phyloP scores from a whole-genome alignment of 2,113 vertebrate species.

The Eulemur rufifrons region DNA sequence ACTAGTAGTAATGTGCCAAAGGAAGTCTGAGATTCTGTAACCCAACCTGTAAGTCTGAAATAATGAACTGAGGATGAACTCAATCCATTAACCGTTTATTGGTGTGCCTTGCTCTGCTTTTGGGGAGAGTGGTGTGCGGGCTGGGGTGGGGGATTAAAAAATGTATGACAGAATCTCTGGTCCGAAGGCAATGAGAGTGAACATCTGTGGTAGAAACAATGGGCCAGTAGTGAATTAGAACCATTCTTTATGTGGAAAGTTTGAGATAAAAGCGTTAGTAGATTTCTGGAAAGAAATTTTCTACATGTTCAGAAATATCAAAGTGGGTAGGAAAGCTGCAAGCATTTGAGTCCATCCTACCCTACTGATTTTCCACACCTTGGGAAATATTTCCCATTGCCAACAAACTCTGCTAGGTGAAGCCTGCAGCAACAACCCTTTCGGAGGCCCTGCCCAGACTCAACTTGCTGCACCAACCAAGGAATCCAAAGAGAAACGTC shows the following conservation, averaged over 20 bases:
- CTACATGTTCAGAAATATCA: background rate
- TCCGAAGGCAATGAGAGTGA: background rate
- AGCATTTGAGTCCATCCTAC: background rate
- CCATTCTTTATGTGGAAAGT: background rate
- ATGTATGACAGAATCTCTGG: background rate
- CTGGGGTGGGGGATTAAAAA: background rate
- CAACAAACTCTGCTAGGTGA: background rate
- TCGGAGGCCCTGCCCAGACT: background rate
- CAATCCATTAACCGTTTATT: background rate
- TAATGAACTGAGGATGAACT: background rate
- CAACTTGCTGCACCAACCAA: background rate
- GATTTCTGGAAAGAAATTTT: background rate
- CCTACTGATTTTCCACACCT: background rate
- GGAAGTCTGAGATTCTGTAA: background rate
- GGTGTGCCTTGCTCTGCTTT: background rate
- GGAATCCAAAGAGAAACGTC: background rate
- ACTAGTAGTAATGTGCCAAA: background rate
- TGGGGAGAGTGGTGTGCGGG: fast-evolving
- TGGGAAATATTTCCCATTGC: background rate
- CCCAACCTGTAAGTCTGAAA: background rate
- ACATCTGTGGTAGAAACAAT: background rate
- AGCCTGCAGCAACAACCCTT: background rate
- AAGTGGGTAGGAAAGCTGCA: background rate
- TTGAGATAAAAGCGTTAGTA: background rate
- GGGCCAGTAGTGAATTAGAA: background rate